Evolutionary conservation across 1,140 invertebrate genomes (phyloP).

Genomic region (Lordiphosa clarofinis): DNA sequence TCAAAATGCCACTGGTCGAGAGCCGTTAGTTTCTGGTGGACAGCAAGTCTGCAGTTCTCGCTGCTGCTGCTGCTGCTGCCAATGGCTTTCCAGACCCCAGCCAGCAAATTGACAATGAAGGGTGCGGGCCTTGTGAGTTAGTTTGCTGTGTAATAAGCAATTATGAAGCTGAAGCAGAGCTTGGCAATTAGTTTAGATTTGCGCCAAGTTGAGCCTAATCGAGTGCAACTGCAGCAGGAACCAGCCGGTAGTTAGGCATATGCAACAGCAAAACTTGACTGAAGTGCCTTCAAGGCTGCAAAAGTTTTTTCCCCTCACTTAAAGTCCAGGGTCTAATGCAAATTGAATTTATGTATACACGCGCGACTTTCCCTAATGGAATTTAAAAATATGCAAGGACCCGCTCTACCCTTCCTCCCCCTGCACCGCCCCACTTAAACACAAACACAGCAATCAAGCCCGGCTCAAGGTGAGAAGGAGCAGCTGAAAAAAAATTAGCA

Average conservation of each 20-base stretch:
- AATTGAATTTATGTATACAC: slow-evolving; percentile 49
- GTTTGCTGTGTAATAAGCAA: slow-evolving; percentile 68
- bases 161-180: slow-evolving; percentile 46
- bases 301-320: slow-evolving; percentile 7
- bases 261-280: slow-evolving; percentile 6
- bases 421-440: not conserved
- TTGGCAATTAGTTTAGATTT: slow-evolving; percentile 59
- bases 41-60: not conserved
- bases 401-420: not conserved
- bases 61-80: slow-evolving; percentile 4
- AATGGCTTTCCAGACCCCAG: slow-evolving; percentile 23
- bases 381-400: slow-evolving; percentile 58
- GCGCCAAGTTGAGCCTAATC: slow-evolving; percentile 46
- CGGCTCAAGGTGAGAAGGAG: slow-evolving; percentile 35
- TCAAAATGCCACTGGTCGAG: slow-evolving; percentile 37
- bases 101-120: slow-evolving; percentile 55
- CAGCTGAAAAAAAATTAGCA: slow-evolving; percentile 55
- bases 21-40: slow-evolving; percentile 17
- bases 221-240: slow-evolving; percentile 35
- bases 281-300: slow-evolving; percentile 19
- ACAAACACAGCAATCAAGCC: slow-evolving; percentile 54
- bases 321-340: slow-evolving; percentile 37
- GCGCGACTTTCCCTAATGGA: slow-evolving; percentile 46
- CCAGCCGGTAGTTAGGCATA: slow-evolving; percentile 6
- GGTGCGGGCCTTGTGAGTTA: slow-evolving; percentile 42